phyloP scores from a whole-genome alignment of 2,888 invertebrate species.

The Nesidiocoris tenuis region DNA sequence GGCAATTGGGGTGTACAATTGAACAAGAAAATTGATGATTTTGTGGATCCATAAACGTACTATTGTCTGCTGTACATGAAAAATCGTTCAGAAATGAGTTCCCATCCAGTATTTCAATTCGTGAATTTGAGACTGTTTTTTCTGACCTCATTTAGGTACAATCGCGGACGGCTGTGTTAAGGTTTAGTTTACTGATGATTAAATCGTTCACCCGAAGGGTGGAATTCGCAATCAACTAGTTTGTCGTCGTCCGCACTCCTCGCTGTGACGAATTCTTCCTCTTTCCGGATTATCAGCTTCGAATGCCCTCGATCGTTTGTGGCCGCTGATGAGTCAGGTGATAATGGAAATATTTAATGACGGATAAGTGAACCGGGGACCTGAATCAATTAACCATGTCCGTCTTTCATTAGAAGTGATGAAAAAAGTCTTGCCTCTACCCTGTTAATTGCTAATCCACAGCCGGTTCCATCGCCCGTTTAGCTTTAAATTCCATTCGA shows the following conservation, averaged over 20 bases:
- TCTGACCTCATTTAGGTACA: no score
- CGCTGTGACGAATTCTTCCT: background rate
- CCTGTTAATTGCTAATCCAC: conserved; percentile 38
- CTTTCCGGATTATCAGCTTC: background rate
- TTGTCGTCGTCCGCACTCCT: background rate
- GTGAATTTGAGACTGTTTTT: no score
- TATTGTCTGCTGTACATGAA: no score
- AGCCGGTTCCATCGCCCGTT: conserved; percentile 32
- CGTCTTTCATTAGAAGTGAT: conserved; percentile 18
- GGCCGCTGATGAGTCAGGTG: background rate
- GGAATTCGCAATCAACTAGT: no score
- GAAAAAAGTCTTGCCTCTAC: conserved; percentile 14
- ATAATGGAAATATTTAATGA: conserved; percentile 27
- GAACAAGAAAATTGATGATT: no score
- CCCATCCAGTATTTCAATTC: no score
- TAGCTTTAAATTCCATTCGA: conserved; percentile 38
- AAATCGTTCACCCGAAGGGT: no score
- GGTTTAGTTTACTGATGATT: no score
- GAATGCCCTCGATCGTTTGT: background rate
- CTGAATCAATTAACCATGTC: conserved; percentile 28
- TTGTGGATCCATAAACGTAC: no score
- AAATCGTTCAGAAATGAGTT: no score
- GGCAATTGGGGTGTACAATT: no score
- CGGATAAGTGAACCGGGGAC: conserved; percentile 24
- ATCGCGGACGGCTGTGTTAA: no score